Evolutionary conservation across 2,888 invertebrate species (phyloP), one percentile per base, ranked within the genome.

Genomic region (Neocrepidodera transversa): DNA sequence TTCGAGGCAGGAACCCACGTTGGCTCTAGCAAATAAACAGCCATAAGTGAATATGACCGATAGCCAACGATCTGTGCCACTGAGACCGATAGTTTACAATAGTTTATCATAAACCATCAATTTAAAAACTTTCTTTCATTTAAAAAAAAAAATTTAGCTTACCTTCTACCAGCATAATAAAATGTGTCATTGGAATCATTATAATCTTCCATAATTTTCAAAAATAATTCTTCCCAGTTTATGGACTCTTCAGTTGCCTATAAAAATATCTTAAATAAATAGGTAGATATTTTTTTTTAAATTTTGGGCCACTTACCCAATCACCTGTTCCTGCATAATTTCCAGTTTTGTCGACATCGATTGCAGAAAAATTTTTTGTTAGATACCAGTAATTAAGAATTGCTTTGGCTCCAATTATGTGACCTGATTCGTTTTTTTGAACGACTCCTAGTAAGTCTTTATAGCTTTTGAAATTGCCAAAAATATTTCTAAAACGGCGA

Each of bases 311-410:
- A 18, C 60, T 58, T 64, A 71, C 90, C 88, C 88, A 89, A 71
- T 90, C 89, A 71, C 89, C 88, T 30, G 91, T 90, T 48, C 91
- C 91, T 11, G 88, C 86, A 68, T 85, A 80, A 76, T 89, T 90
- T 56, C 89, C 89, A 48, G 84, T 82, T 78, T 87, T 84, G 72
- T 86, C 82, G 76, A 86, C 82, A 74, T 88, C 83, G 13, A 89
- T 83, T 52, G 83, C 80, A 1, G 87, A 83, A 82, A 89, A 89
- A 78, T 90, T 88, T 0, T 90, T 84, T 65, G 84, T 80, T 16
- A 87, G 81, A 71, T 84, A 85, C 87, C 88, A 90, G 47, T 84
- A 81, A 26, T 87, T 81, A 64, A 87, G 79, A 1, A 91, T 71
- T 50, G 88, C 84, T 68, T 78, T 83, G 8, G 91, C 91, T 30